These are phyloP conservation scores for Sarotherodon lohbergeri DNA, from an alignment of 2,113 vertebrate genomes.

Conservation along the genomic window DNA sequence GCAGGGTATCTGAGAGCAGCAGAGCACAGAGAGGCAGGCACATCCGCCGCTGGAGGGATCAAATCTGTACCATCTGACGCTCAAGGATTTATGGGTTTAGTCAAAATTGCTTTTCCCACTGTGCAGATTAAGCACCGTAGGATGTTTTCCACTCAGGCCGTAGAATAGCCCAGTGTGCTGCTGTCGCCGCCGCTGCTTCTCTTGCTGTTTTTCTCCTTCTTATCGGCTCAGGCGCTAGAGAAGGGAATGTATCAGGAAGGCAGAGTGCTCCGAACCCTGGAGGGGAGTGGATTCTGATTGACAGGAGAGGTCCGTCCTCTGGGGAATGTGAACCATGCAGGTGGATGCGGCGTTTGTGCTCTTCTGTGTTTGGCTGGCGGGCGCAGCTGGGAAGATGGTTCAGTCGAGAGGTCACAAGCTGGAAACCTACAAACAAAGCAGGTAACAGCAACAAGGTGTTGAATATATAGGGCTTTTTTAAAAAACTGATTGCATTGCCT, in stretches of 20 bases:
- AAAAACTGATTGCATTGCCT: not conserved
- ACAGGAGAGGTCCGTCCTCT: constrained; percentile 47
- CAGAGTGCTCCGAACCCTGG: constrained; percentile 35
- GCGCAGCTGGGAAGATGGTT: constrained; percentile 49
- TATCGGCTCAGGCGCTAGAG: constrained; percentile 37
- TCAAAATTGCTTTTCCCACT: constrained; percentile 80
- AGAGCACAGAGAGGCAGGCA: constrained; percentile 61
- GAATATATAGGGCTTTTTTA: not conserved
- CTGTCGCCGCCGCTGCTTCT: constrained; percentile 10
- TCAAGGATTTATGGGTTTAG: constrained; percentile 80
- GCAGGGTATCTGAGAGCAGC: constrained; percentile 66
- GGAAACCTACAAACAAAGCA: constrained; percentile 71
- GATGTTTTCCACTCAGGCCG: constrained; percentile 65
- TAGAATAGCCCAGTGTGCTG: constrained; percentile 40
- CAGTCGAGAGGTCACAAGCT: constrained; percentile 60
- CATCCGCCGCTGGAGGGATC: constrained; percentile 74
- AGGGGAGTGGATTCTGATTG: constrained; percentile 60
- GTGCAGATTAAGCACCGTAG: constrained; percentile 77
- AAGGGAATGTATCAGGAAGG: constrained; percentile 60
- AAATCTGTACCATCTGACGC: constrained; percentile 81
- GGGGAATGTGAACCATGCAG: constrained; percentile 73
- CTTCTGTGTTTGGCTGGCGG: constrained; percentile 61
- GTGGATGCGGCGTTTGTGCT: constrained; percentile 68
- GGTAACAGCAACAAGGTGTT: constrained; percentile 49
- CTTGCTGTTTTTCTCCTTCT: constrained; percentile 14